Base-by-base conservation (phyloP, 2,113 vertebrate species). In the Oreochromis tanganicae region DNA sequence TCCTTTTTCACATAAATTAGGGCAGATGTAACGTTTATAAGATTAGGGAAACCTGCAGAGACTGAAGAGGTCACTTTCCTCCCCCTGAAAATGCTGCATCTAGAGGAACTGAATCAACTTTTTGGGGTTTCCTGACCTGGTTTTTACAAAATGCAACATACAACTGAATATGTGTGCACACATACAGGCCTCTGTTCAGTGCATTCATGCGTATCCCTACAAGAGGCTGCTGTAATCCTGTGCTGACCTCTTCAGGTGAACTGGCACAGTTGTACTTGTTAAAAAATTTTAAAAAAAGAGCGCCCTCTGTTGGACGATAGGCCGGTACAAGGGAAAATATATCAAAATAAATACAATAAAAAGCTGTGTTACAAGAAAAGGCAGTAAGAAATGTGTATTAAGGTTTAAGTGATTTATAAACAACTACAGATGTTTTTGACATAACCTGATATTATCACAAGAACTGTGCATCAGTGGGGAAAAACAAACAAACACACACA, bases 391-490 rank as follows among this genome's bases (percentile, higher is more conserved):
- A 41, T 38, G 41, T 68, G 63, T 19, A 61, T 61, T 19, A 61
- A 34, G 57, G 34, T 9, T 43, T 21, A 71, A 41, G 57, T 4
- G 9, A 32, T 17, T 59, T 59, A 16, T 29, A 32, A 59, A 59
- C 27, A 13, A 59, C 27, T 59, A 16, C 36, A 68, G 36, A 41
- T 8, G 6, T 13, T 68, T 68, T 21, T 24, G 13, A 41, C 38
- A 68, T 14, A 68, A 9, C 6, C 36, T 24, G 36, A n/a, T 41
- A 68, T 21, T 41, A 21, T 3, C 11, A 4, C 48, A 52, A 19
- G 11, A 41, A 13, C 36, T 5, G 19, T n/a, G 4, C 19, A 68
- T 8, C 6, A 13, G n/a, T 3, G 19, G 2, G 3, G 0, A 0
- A 1, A 13, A 2, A 11, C 3, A 3, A n/a, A 4, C 13, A 46